Conservation (phyloP, 2,113 vertebrate genomes). For the Tor tambroides region DNA sequence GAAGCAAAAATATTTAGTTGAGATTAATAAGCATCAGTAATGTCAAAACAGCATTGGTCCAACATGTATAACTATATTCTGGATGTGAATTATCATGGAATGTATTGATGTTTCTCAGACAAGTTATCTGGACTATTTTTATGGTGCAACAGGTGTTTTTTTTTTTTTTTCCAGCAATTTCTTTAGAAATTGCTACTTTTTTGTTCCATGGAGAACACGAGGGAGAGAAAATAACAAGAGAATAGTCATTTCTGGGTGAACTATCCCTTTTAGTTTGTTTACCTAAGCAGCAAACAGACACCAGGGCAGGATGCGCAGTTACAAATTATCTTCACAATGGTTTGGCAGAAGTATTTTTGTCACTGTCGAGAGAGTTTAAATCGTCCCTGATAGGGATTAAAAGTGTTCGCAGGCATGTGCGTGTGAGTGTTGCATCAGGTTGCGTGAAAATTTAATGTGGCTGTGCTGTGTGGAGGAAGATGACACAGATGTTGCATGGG, state of each 20-base stretch:
- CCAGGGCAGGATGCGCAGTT: neutral
- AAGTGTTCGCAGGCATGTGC: slow-evolving; percentile 32
- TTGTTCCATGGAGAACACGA: neutral
- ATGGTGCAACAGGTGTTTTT: neutral
- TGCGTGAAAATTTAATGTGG: slow-evolving; percentile 3
- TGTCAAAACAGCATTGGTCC: too few species aligned
- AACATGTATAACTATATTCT: too few species aligned
- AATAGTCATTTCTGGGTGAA: neutral
- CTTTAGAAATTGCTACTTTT: neutral
- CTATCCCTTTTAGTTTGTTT: neutral
- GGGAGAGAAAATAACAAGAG: neutral
- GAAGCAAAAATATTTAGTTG: too few species aligned
- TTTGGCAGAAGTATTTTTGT: slow-evolving; percentile 22
- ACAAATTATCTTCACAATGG: slow-evolving; percentile 12
- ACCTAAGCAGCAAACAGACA: neutral
- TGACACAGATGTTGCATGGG: slow-evolving; percentile 9
- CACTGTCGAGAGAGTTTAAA: slow-evolving; percentile 16
- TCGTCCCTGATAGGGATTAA: neutral
- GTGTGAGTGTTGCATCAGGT: slow-evolving; percentile 20
- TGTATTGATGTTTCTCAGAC: too few species aligned
- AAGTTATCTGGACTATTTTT: neutral
- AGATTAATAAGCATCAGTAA: too few species aligned
- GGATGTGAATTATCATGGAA: too few species aligned
- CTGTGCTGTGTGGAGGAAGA: neutral
- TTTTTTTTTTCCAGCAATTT: neutral